phyloP scores from a whole-genome alignment of 2,797 vertebrate genomes.

The Enteromius afrohamiltoni region DNA sequence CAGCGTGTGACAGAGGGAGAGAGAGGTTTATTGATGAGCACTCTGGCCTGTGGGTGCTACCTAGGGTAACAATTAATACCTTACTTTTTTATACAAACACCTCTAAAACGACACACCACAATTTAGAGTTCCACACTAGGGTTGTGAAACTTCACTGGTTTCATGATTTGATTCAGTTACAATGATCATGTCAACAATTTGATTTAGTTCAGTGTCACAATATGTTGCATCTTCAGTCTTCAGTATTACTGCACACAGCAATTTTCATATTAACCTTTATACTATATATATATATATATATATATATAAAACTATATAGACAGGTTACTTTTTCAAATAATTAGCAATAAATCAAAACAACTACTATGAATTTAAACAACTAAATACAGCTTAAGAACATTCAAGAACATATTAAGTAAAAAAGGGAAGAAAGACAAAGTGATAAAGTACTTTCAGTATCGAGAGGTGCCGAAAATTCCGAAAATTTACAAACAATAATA shows the following conservation, averaged over 20 bases:
- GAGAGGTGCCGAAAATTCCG: too few relatives aligned
- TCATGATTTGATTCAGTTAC: background rate
- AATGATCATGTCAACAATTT: too few relatives aligned
- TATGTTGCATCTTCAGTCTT: background rate
- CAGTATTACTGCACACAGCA: background rate
- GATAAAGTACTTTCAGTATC: too few relatives aligned
- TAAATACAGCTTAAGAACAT: too few relatives aligned
- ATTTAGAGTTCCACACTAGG: background rate
- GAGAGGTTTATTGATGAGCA: constrained; percentile 72
- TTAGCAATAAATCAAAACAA: background rate
- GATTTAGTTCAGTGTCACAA: background rate
- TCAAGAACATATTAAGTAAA: too few relatives aligned
- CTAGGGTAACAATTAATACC: constrained; percentile 66
- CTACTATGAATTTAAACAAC: too few relatives aligned
- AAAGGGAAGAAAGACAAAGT: too few relatives aligned
- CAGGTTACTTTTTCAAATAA: background rate
- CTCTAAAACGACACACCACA: background rate
- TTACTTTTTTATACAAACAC: background rate
- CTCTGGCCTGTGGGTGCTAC: constrained; percentile 66
- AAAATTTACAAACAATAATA: too few relatives aligned
- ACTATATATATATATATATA: too few relatives aligned
- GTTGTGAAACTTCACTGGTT: background rate
- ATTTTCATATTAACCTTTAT: background rate
- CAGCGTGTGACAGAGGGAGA: constrained; percentile 70
- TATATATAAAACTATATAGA: background rate